Evolutionary conservation across 1,140 invertebrate genomes (phyloP), one percentile per base, ranked within the genome.

Genomic region (Akabosia matsudoensis): DNA sequence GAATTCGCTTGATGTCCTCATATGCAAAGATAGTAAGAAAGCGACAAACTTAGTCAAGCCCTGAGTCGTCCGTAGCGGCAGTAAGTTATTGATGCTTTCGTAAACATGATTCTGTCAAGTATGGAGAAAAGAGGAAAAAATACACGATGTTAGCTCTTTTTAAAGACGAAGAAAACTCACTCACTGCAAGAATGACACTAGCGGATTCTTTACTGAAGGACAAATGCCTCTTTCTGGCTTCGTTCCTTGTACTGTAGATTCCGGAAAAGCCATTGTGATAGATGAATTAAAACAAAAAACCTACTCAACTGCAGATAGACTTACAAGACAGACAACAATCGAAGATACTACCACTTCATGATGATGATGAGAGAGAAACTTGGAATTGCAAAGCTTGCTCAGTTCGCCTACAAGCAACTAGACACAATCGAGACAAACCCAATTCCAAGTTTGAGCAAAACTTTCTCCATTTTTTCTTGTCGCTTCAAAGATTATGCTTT

Each of bases 381-480:
- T 18, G 37, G 37, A 18, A 45, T 45, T 18, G 54, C 24, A n/a
- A 61, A 22, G 24, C 13, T 4, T 61, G 24, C 54, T 61, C 26
- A 67, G 28, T 56, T 4, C 22, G 24, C 28, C 4, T 30, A 10
- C 2, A 31, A 31, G 7, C 28, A 67, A 67, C 28, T 3, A 30
- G 24, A n/a, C 1, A 67, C 3, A 30, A n/a, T n/a, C n/a, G 61
- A 28, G 7, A 3, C 26, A 31, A 30, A 30, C 30, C 28, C n/a
- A 30, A 16, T 67, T 30, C 31, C 61, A 30, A n/a, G 61, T n/a
- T 30, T 67, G 31, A 67, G 31, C n/a, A 31, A 67, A 67, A 67
- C 61, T 67, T 67, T 31, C 2, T 2, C 61, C 24, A 67, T 67
- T 67, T 67, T 67, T 67, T 31, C 24, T 22, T 67, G 61, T 67